These are phyloP conservation scores for Temnothorax ravouxi DNA, from an alignment of 2,888 invertebrate species.

Conservation along the genomic window DNA sequence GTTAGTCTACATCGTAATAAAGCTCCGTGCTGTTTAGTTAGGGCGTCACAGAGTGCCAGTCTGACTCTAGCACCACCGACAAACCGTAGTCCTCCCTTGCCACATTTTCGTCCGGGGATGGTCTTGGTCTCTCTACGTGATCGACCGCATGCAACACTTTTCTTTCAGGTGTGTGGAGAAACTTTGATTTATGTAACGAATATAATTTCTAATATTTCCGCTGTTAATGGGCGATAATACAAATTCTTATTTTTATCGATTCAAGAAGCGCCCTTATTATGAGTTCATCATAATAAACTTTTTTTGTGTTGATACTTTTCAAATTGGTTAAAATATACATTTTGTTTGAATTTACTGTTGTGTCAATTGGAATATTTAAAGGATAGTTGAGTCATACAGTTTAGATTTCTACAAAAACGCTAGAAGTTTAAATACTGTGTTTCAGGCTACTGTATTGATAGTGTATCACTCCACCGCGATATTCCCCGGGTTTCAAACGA, in stretches of 20 bases:
- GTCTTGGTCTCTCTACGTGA: slow-evolving; percentile 90
- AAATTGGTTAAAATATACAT: not conserved
- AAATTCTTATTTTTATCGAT: slow-evolving; percentile 3
- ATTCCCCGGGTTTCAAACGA: slow-evolving; percentile 95
- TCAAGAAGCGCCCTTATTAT: not conserved
- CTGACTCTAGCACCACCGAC: slow-evolving; percentile 90
- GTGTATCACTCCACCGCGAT: slow-evolving; percentile 96
- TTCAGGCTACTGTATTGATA: slow-evolving; percentile 95
- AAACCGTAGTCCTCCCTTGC: slow-evolving; percentile 85
- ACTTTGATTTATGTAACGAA: not conserved
- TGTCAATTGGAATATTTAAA: slow-evolving; percentile 2
- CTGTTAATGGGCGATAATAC: not conserved
- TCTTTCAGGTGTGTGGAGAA: slow-evolving; percentile 87
- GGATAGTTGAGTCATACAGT: not conserved
- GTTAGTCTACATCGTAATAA: slow-evolving; percentile 97
- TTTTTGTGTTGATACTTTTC: not conserved
- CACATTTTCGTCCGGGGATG: slow-evolving; percentile 93
- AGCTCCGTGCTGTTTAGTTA: slow-evolving; percentile 94
- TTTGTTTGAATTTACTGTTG: not conserved
- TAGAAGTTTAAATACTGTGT: slow-evolving; percentile 73
- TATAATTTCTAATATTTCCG: not conserved
- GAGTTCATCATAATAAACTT: not conserved
- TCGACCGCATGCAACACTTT: slow-evolving; percentile 87
- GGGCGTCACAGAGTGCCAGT: slow-evolving; percentile 96
- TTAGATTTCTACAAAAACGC: not conserved